phyloP scores from a whole-genome alignment of 2,113 vertebrate species.

The Anas platyrhynchos region DNA sequence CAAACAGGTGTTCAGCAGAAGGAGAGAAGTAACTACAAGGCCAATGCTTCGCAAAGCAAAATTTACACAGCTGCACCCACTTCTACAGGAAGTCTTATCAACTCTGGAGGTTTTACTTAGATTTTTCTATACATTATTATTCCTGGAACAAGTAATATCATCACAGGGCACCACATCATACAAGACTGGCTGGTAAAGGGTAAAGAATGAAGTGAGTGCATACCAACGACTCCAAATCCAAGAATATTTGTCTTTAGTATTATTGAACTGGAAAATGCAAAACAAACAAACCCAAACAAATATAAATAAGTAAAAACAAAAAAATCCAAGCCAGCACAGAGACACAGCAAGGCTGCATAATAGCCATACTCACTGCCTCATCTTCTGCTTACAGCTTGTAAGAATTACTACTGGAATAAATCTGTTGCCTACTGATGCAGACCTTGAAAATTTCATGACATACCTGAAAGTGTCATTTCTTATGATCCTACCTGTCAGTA shows the following conservation, averaged over 20 bases:
- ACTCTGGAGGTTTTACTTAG: background rate
- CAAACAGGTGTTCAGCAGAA: background rate
- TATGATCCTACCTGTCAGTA: background rate
- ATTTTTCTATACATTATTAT: background rate
- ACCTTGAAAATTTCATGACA: background rate
- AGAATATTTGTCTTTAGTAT: background rate
- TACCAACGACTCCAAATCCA: background rate
- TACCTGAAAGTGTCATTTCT: background rate
- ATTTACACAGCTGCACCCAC: background rate
- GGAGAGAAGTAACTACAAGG: background rate
- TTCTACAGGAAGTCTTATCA: background rate
- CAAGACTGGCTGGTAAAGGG: background rate
- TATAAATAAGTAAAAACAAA: background rate
- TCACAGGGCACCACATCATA: fast-evolving
- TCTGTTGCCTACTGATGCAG: background rate
- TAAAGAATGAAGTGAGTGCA: background rate
- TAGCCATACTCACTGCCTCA: background rate
- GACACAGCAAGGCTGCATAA: background rate
- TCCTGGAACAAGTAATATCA: background rate
- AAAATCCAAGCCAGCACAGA: background rate
- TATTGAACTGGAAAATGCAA: background rate
- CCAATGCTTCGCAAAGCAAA: background rate
- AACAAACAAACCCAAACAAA: background rate
- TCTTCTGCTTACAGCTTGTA: background rate
- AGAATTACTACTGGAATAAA: background rate